Conservation (phyloP, 1,140 invertebrate species). For the Tetranychus cinnabarinus region DNA sequence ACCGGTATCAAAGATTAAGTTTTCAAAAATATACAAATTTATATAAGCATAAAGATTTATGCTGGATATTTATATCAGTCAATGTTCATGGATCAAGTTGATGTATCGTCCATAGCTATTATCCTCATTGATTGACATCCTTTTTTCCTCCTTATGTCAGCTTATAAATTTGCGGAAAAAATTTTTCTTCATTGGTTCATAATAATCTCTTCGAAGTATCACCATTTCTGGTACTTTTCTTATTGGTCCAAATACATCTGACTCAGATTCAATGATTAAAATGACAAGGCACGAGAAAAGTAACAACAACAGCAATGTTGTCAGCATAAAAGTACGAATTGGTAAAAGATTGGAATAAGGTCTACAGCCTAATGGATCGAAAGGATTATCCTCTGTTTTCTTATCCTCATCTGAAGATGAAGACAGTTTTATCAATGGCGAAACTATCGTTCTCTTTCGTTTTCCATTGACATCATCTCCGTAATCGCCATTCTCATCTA, state of each 20-base stretch:
- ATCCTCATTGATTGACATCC: too few species aligned
- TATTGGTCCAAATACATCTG: slow-evolving; percentile 36
- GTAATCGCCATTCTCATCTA: background rate
- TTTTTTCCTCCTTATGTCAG: too few species aligned
- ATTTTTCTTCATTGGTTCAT: slow-evolving; percentile 50
- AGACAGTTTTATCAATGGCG: background rate
- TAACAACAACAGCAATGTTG: slow-evolving; percentile 25
- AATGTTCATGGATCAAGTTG: too few species aligned
- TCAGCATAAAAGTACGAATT: slow-evolving; percentile 5
- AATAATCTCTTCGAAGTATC: slow-evolving; percentile 48
- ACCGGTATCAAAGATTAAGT: too few species aligned
- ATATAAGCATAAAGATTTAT: too few species aligned
- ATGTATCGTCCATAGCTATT: too few species aligned
- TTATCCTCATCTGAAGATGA: background rate
- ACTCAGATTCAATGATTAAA: slow-evolving; percentile 32
- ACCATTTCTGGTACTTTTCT: slow-evolving; percentile 53
- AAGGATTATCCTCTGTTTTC: background rate
- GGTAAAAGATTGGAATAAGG: background rate
- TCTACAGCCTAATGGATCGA: background rate
- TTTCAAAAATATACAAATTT: too few species aligned
- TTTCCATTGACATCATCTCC: background rate
- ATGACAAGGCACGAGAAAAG: slow-evolving; percentile 17
- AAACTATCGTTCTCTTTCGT: background rate
- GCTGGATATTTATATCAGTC: too few species aligned
- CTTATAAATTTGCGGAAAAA: slow-evolving; percentile 7